Conservation (phyloP, 2,113 vertebrate genomes). For the Aepyceros melampus region DNA sequence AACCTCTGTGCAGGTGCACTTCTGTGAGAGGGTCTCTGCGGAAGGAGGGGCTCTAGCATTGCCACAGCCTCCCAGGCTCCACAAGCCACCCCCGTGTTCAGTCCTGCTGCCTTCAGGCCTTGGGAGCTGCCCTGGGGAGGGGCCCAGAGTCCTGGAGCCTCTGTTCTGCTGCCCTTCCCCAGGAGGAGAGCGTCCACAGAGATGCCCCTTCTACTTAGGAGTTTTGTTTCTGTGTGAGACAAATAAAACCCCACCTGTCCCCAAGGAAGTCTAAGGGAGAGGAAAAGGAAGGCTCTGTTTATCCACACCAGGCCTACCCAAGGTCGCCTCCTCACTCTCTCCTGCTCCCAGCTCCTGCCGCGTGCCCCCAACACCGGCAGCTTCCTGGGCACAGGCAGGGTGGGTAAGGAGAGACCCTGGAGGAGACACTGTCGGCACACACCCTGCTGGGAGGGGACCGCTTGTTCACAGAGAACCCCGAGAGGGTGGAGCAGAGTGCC, state of each 20-base stretch:
- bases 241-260: too few relatives aligned
- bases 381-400: not conserved
- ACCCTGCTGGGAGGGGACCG: not conserved
- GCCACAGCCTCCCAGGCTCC: not conserved
- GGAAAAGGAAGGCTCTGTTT: not conserved
- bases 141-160: not conserved
- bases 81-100: rapidly evolving
- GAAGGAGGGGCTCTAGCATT: rapidly evolving
- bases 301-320: not conserved
- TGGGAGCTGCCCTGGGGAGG: not conserved
- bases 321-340: not conserved
- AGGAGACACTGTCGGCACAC: not conserved
- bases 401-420: not conserved
- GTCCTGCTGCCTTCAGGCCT: not conserved
- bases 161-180: too few relatives aligned
- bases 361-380: not conserved
- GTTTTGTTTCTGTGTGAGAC: not conserved
- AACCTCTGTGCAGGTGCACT: not conserved
- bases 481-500: too few relatives aligned
- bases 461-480: not conserved
- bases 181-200: not conserved
- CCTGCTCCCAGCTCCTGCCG: not conserved
- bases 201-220: not conserved
- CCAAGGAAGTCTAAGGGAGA: not conserved
- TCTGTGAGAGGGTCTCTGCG: not conserved